phyloP scores from a whole-genome alignment of 2,797 vertebrate genomes.

The Galagoides demidoff region DNA sequence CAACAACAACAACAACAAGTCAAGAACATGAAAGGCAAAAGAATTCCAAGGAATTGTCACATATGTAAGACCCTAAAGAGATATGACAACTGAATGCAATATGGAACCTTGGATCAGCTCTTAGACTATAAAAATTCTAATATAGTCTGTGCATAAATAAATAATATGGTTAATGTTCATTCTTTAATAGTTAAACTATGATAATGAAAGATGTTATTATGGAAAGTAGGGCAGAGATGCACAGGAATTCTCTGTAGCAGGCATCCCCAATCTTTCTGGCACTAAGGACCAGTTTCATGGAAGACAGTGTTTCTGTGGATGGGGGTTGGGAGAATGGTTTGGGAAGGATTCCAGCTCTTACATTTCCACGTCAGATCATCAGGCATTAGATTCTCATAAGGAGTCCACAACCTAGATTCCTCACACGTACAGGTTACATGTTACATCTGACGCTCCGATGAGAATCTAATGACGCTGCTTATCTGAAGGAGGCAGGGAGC shows the following conservation, averaged over 20 bases:
- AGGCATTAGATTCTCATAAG: too few species aligned
- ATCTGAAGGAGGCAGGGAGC: too few species aligned
- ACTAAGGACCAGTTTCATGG: too few species aligned
- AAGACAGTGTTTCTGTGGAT: too few species aligned
- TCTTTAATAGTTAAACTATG: constrained; percentile 1
- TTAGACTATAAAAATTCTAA: neutral
- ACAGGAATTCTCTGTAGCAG: neutral
- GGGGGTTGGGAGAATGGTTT: too few species aligned
- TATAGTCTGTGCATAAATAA: neutral
- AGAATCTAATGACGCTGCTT: too few species aligned
- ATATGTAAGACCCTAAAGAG: neutral
- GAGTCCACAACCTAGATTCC: too few species aligned
- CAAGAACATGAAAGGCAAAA: neutral
- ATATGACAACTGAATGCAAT: neutral
- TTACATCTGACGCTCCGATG: too few species aligned
- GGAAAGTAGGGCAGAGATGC: neutral
- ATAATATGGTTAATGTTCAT: neutral
- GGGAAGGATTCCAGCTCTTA: too few species aligned
- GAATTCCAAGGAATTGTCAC: neutral
- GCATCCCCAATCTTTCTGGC: too few species aligned
- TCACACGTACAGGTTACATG: too few species aligned
- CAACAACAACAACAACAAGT: neutral
- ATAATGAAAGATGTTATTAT: neutral
- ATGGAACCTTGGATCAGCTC: neutral
- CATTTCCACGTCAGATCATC: too few species aligned